Conservation (phyloP, 2,797 vertebrate species). For the Eupleurogrammus muticus region DNA sequence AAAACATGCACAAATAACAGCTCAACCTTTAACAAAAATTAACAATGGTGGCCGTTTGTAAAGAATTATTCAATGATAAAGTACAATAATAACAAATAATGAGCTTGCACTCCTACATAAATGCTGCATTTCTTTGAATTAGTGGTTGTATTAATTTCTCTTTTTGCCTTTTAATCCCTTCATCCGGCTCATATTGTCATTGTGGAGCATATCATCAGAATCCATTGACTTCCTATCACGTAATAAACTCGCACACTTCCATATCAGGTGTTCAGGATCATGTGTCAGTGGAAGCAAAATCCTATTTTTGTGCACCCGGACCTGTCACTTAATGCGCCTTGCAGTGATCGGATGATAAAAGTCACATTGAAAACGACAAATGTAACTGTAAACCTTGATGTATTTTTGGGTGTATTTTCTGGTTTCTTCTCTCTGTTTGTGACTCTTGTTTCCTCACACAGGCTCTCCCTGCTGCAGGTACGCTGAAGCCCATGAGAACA, state of each 20-base stretch:
- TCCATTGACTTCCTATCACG: constrained; percentile 61
- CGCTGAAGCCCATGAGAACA: constrained; percentile 15
- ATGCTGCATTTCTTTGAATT: constrained; percentile 8
- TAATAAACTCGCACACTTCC: constrained; percentile 40
- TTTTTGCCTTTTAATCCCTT: constrained; percentile 14
- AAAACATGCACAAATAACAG: neutral
- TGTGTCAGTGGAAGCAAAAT: constrained; percentile 55
- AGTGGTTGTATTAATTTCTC: neutral
- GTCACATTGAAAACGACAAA: constrained; percentile 75
- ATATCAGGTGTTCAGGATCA: constrained; percentile 57
- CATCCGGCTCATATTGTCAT: constrained; percentile 1
- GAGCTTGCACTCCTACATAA: neutral
- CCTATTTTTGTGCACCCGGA: constrained; percentile 61
- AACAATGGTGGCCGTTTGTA: neutral
- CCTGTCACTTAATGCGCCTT: constrained; percentile 47
- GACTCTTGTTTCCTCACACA: neutral
- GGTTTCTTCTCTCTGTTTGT: constrained; percentile 52
- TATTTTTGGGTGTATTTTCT: constrained; percentile 62
- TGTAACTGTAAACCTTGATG: constrained; percentile 64
- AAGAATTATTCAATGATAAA: too few relatives aligned
- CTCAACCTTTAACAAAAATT: neutral
- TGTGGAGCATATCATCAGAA: neutral
- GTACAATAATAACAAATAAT: too few relatives aligned
- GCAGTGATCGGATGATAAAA: constrained; percentile 66
- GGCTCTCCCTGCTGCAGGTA: neutral